A percentile compares a stretch with the other conserved stretches of the same genome.
phyloP scores from a whole-genome alignment of 2,797 vertebrate genomes.

The Channallabes apus region DNA sequence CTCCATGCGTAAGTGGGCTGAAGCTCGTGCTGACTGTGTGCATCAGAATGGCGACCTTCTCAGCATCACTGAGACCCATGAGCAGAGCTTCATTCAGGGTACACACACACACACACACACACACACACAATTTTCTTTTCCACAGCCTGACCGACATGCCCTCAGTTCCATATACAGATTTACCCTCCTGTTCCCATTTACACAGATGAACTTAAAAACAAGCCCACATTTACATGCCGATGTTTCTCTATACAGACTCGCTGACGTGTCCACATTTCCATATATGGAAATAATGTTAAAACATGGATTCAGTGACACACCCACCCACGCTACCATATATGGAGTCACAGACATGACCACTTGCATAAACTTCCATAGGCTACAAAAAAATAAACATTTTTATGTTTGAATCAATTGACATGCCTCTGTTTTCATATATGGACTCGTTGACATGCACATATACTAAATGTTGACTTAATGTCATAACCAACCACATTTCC shows the following conservation, averaged over 20 bases:
- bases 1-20: slow-evolving; percentile 72
- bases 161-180: not conserved
- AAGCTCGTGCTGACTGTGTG: slow-evolving; percentile 75
- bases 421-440: not conserved
- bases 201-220: not conserved
- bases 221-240: not conserved
- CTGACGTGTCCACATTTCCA: not conserved
- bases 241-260: not conserved
- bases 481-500: no score
- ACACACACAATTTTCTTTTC: not conserved
- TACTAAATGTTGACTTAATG: no score
- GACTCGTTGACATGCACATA: not conserved
- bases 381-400: not conserved
- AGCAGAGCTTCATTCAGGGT: slow-evolving; percentile 77
- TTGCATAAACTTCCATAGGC: no score
- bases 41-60: slow-evolving; percentile 77
- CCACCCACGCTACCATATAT: not conserved
- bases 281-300: not conserved
- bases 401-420: not conserved
- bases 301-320: not conserved
- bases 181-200: not conserved
- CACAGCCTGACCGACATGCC: not conserved
- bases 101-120: slow-evolving; percentile 1
- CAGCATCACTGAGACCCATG: slow-evolving; percentile 74
- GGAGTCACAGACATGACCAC: not conserved